A percentile compares a stretch with the other conserved stretches of the same genome.
phyloP scores from a whole-genome alignment of 2,797 vertebrate genomes.

The Coilia nasus region DNA sequence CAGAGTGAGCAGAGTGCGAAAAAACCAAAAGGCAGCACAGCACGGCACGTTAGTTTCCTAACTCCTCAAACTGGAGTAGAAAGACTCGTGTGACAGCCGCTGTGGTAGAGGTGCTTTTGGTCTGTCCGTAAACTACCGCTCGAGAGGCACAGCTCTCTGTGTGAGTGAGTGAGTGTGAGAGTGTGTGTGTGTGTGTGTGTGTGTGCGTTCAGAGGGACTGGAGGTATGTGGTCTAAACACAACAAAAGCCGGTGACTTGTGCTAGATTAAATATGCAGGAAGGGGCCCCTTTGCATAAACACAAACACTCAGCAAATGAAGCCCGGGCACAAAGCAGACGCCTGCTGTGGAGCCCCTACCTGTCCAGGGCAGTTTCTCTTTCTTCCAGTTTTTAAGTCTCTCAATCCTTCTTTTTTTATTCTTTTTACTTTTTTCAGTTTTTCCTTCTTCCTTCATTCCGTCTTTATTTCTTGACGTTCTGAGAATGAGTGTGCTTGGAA shows the following conservation, averaged over 20 bases:
- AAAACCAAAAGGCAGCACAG: neutral
- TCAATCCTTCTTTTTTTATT: neutral
- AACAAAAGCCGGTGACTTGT: constrained; percentile 94
- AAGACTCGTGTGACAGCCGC: neutral
- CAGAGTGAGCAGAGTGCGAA: neutral
- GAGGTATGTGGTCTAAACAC: constrained; percentile 97
- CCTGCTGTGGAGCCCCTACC: constrained; percentile 87
- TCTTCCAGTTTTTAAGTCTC: constrained; percentile 7
- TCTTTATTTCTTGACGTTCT: neutral
- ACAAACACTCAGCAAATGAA: constrained; percentile 97
- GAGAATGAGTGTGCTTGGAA: neutral
- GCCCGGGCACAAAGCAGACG: constrained; percentile 85
- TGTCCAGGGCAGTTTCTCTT: constrained; percentile 77
- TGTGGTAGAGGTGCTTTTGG: constrained; percentile 4
- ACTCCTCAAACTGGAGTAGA: constrained; percentile 4
- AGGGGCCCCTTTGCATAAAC: constrained; percentile 97
- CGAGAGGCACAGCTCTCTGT: neutral
- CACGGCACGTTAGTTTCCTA: neutral
- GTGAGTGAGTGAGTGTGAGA: neutral
- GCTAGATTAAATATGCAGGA: constrained; percentile 97
- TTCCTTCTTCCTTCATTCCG: neutral
- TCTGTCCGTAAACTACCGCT: neutral
- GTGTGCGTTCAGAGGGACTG: constrained; percentile 79
- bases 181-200: neutral
- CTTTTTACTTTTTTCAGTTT: neutral